Base-by-base conservation (phyloP, 2,797 vertebrate species). In the Yasuhikotakia modesta region DNA sequence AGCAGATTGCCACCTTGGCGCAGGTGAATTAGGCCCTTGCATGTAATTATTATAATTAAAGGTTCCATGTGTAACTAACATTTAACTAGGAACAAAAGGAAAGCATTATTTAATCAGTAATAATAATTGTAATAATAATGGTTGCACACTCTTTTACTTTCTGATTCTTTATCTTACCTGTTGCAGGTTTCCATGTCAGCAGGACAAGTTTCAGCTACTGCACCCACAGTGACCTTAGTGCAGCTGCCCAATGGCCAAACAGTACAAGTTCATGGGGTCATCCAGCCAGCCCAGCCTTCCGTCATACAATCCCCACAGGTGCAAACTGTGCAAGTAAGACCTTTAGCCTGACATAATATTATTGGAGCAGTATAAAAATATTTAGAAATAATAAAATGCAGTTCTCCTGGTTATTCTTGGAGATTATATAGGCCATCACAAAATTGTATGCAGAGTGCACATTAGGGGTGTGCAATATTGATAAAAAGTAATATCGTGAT, bases 281-380 rank as follows among this genome's bases (percentile, higher is more conserved):
- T 99, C 90, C 98, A 99, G 90, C 94, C 97, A 10, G 96, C 98
- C 70, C 98, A 99, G 91, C 96, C 96, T 5, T 99, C 98, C 5
- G 98, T 99, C 86, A 99, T 99, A 88, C 98, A 99, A 90, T 96
- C 97, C 74, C 98, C 97, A 67, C 97, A 99, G 83, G 94, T 99
- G 83, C 97, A 99, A 87, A 95, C 98, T 52, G 96, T 99, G 75
- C 98, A 99, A 94, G 98, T 99, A 89, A 88, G 58, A 61, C 5
- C 27, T 30, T 17, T 32, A 61, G 85, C 64, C 2, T 1, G 2
- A 17, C 1, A 0, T 22, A 7, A 21, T 30, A 0, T 16, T 32
- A 22, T 57, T 57, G 12, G 1, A 13, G 55, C 10, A 2, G 12
- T 57, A 14, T 24, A 24, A 53, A 21, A 5, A n/a, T 5, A n/a